Conservation (phyloP, 2,797 vertebrate species). For the Numenius phaeopus region DNA sequence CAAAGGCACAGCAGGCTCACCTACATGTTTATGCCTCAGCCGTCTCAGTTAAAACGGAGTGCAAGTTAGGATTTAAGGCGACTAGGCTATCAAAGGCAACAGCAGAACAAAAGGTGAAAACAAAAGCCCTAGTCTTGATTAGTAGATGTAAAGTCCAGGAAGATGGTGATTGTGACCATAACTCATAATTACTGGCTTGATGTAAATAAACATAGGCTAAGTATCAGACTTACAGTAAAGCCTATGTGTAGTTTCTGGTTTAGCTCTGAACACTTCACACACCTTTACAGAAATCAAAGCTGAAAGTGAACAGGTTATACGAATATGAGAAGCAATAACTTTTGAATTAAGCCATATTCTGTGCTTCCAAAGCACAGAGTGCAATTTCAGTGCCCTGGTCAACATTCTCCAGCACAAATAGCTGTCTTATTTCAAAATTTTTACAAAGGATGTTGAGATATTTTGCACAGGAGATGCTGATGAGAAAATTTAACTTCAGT, state of each 20-base stretch:
- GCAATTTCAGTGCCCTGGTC: not conserved
- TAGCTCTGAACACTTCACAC: not conserved
- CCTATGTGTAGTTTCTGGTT: not conserved
- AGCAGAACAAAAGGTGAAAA: not conserved
- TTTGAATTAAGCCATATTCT: not conserved
- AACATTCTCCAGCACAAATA: not conserved
- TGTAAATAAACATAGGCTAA: not conserved
- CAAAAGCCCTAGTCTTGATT: not conserved
- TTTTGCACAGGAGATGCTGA: not conserved
- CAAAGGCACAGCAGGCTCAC: not conserved
- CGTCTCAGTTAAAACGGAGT: rapidly evolving
- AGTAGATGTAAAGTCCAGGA: not conserved
- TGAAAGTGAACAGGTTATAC: not conserved
- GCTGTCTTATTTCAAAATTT: not conserved
- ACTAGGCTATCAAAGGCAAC: not conserved
- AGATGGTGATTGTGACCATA: not conserved
- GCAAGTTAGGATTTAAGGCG: not conserved
- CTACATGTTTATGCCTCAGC: not conserved
- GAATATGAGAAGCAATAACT: not conserved
- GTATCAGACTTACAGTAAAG: not conserved
- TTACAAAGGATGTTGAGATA: not conserved
- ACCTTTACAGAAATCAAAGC: not conserved
- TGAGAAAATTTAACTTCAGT: not conserved
- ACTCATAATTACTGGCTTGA: not conserved
- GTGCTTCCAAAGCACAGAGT: not conserved